Evolutionary conservation across 2,888 invertebrate genomes (phyloP).

Genomic region (Dendrolimus houi): DNA sequence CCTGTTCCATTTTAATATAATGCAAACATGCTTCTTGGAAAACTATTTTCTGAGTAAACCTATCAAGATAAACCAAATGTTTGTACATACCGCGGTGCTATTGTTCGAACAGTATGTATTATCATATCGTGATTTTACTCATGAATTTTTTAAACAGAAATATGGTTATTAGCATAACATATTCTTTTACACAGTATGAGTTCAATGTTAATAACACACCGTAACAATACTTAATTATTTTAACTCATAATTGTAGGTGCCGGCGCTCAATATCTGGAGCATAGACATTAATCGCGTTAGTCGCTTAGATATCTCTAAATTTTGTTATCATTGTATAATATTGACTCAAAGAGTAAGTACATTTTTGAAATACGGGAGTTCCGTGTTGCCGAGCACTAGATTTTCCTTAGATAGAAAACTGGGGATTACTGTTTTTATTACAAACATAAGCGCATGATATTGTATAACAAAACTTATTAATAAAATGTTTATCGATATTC

Average conservation of each 20-base stretch:
- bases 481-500: too few relatives aligned
- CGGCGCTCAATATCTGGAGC: not conserved
- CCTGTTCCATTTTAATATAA: constrained; percentile 39
- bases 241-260: too few relatives aligned
- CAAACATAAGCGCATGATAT: too few relatives aligned
- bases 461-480: too few relatives aligned
- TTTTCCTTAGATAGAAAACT: too few relatives aligned
- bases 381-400: not conserved
- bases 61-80: constrained; percentile 65
- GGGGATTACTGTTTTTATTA: too few relatives aligned
- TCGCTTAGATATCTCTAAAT: not conserved
- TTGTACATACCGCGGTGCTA: constrained; percentile 43
- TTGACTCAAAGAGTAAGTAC: not conserved
- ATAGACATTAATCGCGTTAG: not conserved
- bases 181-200: not conserved
- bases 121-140: constrained; percentile 10
- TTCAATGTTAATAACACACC: not conserved
- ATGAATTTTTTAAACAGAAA: not conserved
- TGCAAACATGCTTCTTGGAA: constrained; percentile 48
- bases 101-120: constrained; percentile 40
- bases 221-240: not conserved
- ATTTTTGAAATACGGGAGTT: not conserved
- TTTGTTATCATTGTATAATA: not conserved
- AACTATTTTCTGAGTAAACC: constrained; percentile 60
- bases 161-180: not conserved